Base-by-base conservation (phyloP, 2,888 invertebrate species). In the Odontocolon sp. region DNA sequence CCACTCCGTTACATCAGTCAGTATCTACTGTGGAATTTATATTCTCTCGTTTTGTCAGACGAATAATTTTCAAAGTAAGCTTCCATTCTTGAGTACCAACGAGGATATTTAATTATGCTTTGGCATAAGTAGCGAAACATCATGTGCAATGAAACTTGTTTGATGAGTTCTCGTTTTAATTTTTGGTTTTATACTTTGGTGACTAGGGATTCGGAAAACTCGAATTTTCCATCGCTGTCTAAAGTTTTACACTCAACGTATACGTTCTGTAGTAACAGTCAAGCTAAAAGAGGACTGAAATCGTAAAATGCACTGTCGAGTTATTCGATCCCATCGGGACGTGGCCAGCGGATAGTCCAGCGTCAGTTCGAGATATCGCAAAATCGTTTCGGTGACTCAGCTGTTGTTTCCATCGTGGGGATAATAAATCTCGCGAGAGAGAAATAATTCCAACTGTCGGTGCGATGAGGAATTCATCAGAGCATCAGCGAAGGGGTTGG, bases 351-450 rank as follows among this genome's bases (percentile, higher is more conserved):
- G n/a, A 31, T 50, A 50, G 14, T 56, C 42, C 52, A n/a, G 31
- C 57, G 45, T 54, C 64, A 38, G 36, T 52, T 59, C 28, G 18
- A 33, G 52, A 70, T 42, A 70, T 69, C 69, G 64, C 14, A 36
- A 42, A 42, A 75, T 70, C 69, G 75, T 75, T 75, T 59, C 50
- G 69, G 26, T 66, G 69, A 75, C 69, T 75, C 69, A 64, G 64
- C 75, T 75, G 64, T 70, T 75, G 75, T 75, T 75, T 33, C 52
- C 64, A 59, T 52, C 42, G 52, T 33, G 45, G 18, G 21, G 52
- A 59, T 50, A 52, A 75, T 75, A 75, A 75, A 75, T 75, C 63
- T 40, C 28, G 36, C 42, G 21, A 31, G 59, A 14, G 75, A 52
- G 26, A 72, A 75, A 64, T 57, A 57, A 54, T 69, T 45, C 57